Conservation (phyloP, 2,113 vertebrate genomes). For the Mustela lutreola region DNA sequence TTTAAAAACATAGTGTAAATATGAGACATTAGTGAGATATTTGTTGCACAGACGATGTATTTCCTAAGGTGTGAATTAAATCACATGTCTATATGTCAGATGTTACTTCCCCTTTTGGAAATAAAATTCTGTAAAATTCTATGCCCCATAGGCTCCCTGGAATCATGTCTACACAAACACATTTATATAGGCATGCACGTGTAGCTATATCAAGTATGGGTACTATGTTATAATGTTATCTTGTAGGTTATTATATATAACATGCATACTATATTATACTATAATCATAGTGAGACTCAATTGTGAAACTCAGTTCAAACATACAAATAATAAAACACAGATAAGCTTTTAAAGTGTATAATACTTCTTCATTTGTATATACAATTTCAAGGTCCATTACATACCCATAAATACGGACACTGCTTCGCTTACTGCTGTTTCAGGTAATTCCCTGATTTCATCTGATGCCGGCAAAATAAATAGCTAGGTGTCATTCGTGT, state of each 20-base stretch:
- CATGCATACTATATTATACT: neutral
- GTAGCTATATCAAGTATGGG: neutral
- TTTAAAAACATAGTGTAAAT: neutral
- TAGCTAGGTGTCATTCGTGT: neutral
- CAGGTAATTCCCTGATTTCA: neutral
- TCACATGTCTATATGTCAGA: too few species aligned
- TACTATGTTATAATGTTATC: too few species aligned
- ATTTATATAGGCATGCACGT: neutral
- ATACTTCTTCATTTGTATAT: neutral
- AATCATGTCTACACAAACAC: neutral
- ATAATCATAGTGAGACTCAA: neutral
- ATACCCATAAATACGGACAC: neutral
- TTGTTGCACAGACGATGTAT: neutral
- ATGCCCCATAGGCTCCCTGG: neutral
- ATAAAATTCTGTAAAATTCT: neutral
- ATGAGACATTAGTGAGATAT: rapidly evolving
- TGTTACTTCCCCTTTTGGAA: neutral
- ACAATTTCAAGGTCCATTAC: neutral
- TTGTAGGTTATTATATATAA: neutral
- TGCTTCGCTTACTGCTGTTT: neutral
- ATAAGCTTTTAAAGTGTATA: neutral
- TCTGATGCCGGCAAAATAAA: neutral
- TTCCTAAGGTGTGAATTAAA: neutral
- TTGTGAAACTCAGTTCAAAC: neutral
- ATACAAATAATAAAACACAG: neutral